Evolutionary conservation across 2,113 vertebrate genomes (phyloP), one percentile per base, ranked within the genome.

Genomic region (Paramisgurnus dabryanus): DNA sequence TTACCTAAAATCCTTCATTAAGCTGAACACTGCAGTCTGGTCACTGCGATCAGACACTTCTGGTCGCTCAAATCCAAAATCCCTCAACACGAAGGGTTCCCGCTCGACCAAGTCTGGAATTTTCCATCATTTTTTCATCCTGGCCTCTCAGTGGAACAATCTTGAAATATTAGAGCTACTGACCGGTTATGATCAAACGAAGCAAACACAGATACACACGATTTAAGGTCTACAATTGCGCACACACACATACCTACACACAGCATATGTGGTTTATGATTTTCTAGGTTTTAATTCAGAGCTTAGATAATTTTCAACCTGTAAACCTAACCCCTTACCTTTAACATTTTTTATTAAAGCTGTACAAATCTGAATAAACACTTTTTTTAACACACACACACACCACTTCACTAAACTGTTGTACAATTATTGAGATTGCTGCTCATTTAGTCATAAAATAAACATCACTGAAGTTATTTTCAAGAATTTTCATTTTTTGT

Each of bases 1-100:
- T 63, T 64, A 49, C 43, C 43, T 63, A 75, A 64, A 75, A 64
- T 61, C 73, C 73, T 49, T 74, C 71, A 45, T 74, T 40, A 74
- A 17, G 64, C 13, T 49, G 43, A 49, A 64, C 73, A 75, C 12
- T 5, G n/a, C 58, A 49, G 72, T 49, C 58, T 63, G 58, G 58
- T 47, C 58, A 34, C 57, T 27, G 58, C 18, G 7, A 49, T 49
- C 57, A 64, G 22, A 40, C 40, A 3, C 57, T 45, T 45, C n/a
- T 61, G 55, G 39, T 45, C 40, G 1, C 70, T 73, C 43, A 45
- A 73, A 73, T 58, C 70, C n/a, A 2, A 13, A 58, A 53, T 53
- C 53, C 53, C 34, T 72, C 39, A 12, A 43, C 7, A 15, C 4
- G 2, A 55, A 17, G 13, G 15, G 17, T 58, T 74, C n/a, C 71